Evolutionary conservation across 2,888 invertebrate genomes (phyloP).

Genomic region (Drosophila mimetica): DNA sequence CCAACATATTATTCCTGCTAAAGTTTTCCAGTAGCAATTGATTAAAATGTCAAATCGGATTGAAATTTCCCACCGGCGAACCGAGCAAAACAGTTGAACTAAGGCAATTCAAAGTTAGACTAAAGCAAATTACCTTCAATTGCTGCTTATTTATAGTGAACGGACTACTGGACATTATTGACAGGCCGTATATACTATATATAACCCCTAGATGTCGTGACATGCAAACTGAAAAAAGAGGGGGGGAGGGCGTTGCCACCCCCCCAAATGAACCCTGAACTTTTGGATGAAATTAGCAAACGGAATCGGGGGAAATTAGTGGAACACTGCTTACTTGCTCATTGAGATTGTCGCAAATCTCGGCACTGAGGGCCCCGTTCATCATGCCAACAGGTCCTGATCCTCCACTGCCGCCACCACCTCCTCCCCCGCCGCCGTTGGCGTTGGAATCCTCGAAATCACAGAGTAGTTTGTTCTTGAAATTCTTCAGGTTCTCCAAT

Average conservation of each 20-base stretch:
- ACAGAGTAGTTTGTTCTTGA: constrained; percentile 84
- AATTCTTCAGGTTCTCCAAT: constrained; percentile 84
- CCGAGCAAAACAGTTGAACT: constrained; percentile 19
- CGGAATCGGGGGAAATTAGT: constrained; percentile 15
- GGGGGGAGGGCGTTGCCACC: constrained; percentile 1
- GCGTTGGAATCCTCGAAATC: constrained; percentile 79
- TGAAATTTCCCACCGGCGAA: background rate
- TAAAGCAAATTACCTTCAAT: constrained; percentile 48
- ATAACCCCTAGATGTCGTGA: constrained; percentile 9
- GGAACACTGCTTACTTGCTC: constrained; percentile 83
- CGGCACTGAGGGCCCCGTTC: constrained; percentile 83
- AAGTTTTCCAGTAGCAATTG: background rate
- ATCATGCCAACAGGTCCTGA: constrained; percentile 74
- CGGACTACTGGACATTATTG: constrained; percentile 67
- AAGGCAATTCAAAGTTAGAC: constrained; percentile 44
- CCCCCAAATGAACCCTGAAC: constrained; percentile 44
- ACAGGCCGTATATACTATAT: constrained; percentile 36
- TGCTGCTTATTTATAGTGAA: constrained; percentile 55
- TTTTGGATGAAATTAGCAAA: constrained; percentile 32
- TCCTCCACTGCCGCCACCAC: constrained; percentile 35
- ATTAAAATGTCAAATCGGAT: constrained; percentile 9
- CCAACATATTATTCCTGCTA: constrained; percentile 49
- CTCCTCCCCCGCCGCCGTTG: constrained; percentile 32
- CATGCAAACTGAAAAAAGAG: constrained; percentile 15
- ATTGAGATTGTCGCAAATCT: constrained; percentile 84